Base-by-base conservation (phyloP, 2,888 invertebrate species). In the Eubasilissa splendida region DNA sequence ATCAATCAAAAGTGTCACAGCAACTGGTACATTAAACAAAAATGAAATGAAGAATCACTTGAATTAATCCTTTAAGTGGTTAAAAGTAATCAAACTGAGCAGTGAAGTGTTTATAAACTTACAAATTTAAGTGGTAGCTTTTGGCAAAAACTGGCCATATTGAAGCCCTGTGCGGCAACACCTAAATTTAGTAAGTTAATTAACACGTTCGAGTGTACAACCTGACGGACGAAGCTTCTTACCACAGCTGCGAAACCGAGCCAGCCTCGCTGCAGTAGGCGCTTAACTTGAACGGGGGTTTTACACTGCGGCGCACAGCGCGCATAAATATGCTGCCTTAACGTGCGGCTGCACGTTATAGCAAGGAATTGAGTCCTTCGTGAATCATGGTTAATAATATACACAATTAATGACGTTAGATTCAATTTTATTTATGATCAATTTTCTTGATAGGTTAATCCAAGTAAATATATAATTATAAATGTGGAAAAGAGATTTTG, bases 261-360 rank as follows among this genome's bases (percentile, higher is more conserved):
- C 53, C 14, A 59, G 50, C 12, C 52, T 14, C 70, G 11, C 54
- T 54, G 52, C 53, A 42, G 42, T 22, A 60, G 75, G 60, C 42
- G 7, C 42, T 7, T 5, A 42, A 63, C 75, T 76, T 76, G 52
- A 22, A 60, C 63, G 63, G 31, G n/a, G 75, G 59, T 76, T 65
- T 65, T 22, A 22, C 22, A 65, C 56, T 12, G 73, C 74, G 73
- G 74, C 65, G 66, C 56, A 56, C 73, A 75, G 77, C 52, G 77
- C 68, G 74, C 81, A 66, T 77, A 81, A 81, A 81, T 81, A 81
- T 75, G 77, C 80, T 53, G 66, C 58, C 56, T 76, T 66, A 73
- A 12, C 58, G 11, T 56, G 14, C 66, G 65, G 65, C 59, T 76
- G 76, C 76, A 76, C 56, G 59, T 53, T 52, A 50, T 9, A 58